These are phyloP conservation scores for Anas platyrhynchos DNA, from an alignment of 2,113 vertebrate species.

Conservation along the genomic window DNA sequence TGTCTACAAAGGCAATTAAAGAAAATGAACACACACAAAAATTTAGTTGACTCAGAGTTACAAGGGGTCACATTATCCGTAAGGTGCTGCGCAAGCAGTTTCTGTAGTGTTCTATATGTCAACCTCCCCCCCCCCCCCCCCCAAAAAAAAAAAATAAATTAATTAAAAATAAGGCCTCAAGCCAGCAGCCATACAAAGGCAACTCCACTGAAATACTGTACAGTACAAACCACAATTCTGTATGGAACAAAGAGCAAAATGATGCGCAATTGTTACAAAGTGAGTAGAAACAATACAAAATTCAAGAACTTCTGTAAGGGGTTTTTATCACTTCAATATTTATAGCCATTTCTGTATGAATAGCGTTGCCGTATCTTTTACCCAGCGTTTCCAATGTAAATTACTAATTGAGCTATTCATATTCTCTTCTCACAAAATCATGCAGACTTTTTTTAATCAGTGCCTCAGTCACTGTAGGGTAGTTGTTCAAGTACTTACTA, in stretches of 20 bases:
- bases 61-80: not conserved
- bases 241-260: not conserved
- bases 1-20: not conserved
- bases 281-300: not conserved
- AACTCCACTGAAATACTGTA: not conserved
- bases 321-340: not conserved
- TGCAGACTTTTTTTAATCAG: not conserved
- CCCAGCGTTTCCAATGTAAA: not conserved
- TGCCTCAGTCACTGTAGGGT: not conserved
- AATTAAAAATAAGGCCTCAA: not conserved
- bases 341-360: not conserved
- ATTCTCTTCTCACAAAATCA: not conserved
- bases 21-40: not conserved
- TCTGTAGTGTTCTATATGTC: not conserved
- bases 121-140: not conserved
- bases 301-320: not conserved
- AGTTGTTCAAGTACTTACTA: not conserved
- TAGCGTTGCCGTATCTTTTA: not conserved
- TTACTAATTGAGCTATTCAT: not conserved
- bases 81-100: constrained; percentile 5
- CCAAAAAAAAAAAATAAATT: not conserved
- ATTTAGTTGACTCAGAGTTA: not conserved
- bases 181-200: not conserved
- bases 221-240: not conserved
- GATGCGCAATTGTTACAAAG: not conserved